phyloP scores from a whole-genome alignment of 2,797 vertebrate species.

The Trachops cirrhosus region DNA sequence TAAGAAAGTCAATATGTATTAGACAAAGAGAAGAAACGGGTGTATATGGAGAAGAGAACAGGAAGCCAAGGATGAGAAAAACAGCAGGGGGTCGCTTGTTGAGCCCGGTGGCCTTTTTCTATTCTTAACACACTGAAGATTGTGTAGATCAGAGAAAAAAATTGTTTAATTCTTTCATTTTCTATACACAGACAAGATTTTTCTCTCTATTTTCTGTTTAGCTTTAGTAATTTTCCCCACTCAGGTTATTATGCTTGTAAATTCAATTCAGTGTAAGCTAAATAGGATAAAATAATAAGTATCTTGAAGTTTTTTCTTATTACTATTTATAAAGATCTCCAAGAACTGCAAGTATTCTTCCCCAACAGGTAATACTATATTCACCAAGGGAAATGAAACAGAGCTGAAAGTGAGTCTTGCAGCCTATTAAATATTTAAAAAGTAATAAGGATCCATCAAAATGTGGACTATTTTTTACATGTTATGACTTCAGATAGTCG shows the following conservation, averaged over 20 bases:
- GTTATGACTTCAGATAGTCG: slow-evolving; percentile 73
- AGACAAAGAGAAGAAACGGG: slow-evolving; percentile 69
- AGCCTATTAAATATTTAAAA: slow-evolving; percentile 83
- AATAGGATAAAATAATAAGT: slow-evolving; percentile 62
- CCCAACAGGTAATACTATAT: slow-evolving; percentile 73
- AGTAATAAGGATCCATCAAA: slow-evolving; percentile 80
- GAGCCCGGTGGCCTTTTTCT: slow-evolving; percentile 74
- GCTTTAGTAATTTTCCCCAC: slow-evolving; percentile 65
- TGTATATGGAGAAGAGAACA: slow-evolving; percentile 47
- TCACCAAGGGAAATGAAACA: slow-evolving; percentile 75
- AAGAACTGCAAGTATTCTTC: slow-evolving; percentile 71
- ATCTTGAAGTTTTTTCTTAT: slow-evolving; percentile 72
- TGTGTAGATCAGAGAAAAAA: slow-evolving; percentile 40
- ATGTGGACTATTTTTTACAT: slow-evolving; percentile 71
- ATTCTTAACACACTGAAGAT: slow-evolving; percentile 72
- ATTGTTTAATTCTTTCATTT: slow-evolving; percentile 64
- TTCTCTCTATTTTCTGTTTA: slow-evolving; percentile 36
- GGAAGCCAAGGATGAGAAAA: slow-evolving; percentile 68
- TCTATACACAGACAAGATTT: slow-evolving; percentile 34
- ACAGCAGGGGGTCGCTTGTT: slow-evolving; percentile 64
- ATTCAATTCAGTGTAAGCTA: slow-evolving; percentile 69
- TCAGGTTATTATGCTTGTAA: slow-evolving; percentile 70
- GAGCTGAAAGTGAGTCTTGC: slow-evolving; percentile 72
- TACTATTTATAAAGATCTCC: slow-evolving; percentile 77
- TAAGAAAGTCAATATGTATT: slow-evolving; percentile 78